These are phyloP conservation scores for Anguilla pacifica DNA, from an alignment of 2,797 vertebrate genomes.

Conservation along the genomic window DNA sequence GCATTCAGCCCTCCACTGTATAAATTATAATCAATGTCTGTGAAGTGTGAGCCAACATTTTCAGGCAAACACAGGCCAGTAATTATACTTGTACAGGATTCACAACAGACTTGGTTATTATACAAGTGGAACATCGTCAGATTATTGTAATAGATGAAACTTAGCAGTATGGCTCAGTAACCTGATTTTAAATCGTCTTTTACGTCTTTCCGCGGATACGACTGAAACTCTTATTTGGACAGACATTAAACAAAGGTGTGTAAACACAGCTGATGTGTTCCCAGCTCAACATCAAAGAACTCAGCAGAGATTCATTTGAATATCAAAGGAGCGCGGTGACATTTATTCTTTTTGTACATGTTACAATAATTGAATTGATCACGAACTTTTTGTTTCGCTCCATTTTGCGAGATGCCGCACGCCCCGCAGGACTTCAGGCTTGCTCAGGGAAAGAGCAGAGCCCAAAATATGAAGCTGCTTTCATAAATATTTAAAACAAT, in stretches of 20 bases:
- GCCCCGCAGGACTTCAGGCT: constrained; percentile 42
- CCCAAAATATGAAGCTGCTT: constrained; percentile 41
- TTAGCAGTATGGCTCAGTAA: constrained; percentile 44
- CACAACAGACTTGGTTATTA: constrained; percentile 21
- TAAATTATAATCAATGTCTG: constrained; percentile 12
- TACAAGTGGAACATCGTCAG: constrained; percentile 19
- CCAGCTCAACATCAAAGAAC: constrained; percentile 36
- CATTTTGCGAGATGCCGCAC: constrained; percentile 39
- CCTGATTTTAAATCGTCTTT: constrained; percentile 34
- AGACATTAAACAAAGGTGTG: constrained; percentile 66
- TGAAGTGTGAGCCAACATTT: constrained; percentile 31
- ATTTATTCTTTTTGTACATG: constrained; percentile 51
- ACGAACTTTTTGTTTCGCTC: constrained; percentile 42
- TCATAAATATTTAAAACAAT: constrained; percentile 51
- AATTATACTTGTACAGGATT: constrained; percentile 13
- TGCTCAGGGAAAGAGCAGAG: constrained; percentile 40
- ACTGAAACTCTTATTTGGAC: constrained; percentile 63
- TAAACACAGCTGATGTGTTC: constrained; percentile 54
- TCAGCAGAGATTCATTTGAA: constrained; percentile 53
- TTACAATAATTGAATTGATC: constrained; percentile 57
- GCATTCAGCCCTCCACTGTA: not conserved
- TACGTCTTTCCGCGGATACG: constrained; percentile 40
- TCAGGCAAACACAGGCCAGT: constrained; percentile 13
- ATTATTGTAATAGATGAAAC: constrained; percentile 25
- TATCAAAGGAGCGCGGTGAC: constrained; percentile 64